These are phyloP conservation scores for Cuniculus paca DNA, from an alignment of 2,797 vertebrate genomes.

Conservation along the genomic window DNA sequence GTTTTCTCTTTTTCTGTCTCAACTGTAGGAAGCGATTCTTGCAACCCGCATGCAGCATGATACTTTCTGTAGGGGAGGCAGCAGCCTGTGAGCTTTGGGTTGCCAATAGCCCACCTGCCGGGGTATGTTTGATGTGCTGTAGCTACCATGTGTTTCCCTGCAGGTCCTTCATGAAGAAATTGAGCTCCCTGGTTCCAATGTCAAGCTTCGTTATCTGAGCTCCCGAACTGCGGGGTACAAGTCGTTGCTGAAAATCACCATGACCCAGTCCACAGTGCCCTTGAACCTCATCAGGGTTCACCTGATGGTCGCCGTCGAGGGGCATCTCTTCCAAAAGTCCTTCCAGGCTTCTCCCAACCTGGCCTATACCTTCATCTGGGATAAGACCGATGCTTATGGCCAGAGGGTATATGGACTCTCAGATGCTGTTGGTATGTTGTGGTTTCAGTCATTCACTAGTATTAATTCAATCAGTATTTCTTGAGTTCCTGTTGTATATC, in stretches of 20 bases:
- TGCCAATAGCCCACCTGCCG: not conserved
- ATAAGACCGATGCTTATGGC: conserved; percentile 98
- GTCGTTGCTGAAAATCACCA: conserved; percentile 97
- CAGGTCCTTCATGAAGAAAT: conserved; percentile 99
- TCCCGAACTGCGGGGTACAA: conserved; percentile 97
- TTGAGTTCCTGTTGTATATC: not conserved
- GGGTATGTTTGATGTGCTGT: not conserved
- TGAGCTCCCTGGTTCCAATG: conserved; percentile 94
- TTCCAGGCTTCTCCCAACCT: conserved; percentile 98
- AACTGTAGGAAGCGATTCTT: not conserved
- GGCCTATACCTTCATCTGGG: conserved; percentile 99
- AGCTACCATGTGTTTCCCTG: conserved; percentile 37
- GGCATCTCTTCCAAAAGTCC: conserved; percentile 98
- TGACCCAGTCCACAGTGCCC: conserved; percentile 97
- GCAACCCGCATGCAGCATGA: fast-evolving
- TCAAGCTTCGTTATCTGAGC: conserved; percentile 98
- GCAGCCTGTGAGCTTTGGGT: not conserved
- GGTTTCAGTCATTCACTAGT: not conserved
- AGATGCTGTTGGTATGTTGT: conserved; percentile 95
- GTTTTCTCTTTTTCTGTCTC: not conserved
- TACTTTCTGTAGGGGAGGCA: not conserved
- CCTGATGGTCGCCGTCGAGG: conserved; percentile 98
- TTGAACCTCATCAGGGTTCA: conserved; percentile 98
- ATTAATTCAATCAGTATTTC: not conserved
- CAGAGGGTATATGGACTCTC: conserved; percentile 98